phyloP scores from a whole-genome alignment of 1,140 invertebrate species.

The Hylaeus anthracinus region DNA sequence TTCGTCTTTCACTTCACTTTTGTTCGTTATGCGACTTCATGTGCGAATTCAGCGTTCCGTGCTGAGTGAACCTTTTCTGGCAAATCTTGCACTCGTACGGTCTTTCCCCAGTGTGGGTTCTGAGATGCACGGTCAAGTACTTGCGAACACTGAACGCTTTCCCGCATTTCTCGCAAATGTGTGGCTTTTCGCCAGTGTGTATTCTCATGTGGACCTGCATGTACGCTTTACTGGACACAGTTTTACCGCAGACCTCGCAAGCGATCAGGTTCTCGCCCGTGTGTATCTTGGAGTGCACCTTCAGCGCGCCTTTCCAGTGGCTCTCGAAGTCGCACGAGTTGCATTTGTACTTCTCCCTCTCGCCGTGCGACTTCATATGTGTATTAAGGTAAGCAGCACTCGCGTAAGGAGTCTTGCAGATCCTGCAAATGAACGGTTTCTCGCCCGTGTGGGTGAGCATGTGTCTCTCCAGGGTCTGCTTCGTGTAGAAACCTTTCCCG shows the following conservation, averaged over 20 bases:
- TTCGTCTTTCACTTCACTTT: slow-evolving; percentile 44
- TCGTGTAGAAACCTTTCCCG: slow-evolving; percentile 74
- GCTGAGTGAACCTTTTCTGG: slow-evolving; percentile 84
- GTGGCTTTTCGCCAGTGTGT: slow-evolving; percentile 88
- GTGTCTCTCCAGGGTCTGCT: slow-evolving; percentile 72
- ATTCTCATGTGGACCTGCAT: slow-evolving; percentile 80
- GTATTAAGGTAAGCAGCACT: slow-evolving; percentile 69
- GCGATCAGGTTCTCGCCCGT: slow-evolving; percentile 81
- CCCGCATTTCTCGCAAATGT: slow-evolving; percentile 87
- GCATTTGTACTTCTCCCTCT: slow-evolving; percentile 77
- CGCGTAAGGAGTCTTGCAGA: slow-evolving; percentile 83
- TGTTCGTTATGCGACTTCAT: slow-evolving; percentile 65
- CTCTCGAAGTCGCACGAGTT: slow-evolving; percentile 72
- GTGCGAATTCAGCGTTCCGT: slow-evolving; percentile 73
- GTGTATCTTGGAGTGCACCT: slow-evolving; percentile 91
- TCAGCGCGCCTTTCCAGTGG: slow-evolving; percentile 83
- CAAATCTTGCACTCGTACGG: slow-evolving; percentile 84
- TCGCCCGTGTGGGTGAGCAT: slow-evolving; percentile 83
- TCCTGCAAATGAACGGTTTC: slow-evolving; percentile 88
- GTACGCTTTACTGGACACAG: slow-evolving; percentile 83
- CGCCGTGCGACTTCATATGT: slow-evolving; percentile 70
- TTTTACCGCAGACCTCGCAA: slow-evolving; percentile 81
- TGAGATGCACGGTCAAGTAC: slow-evolving; percentile 84
- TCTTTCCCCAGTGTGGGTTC: slow-evolving; percentile 83
- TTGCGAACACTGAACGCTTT: slow-evolving; percentile 86